phyloP scores from a whole-genome alignment of 2,113 vertebrate genomes.

The Oenanthe melanoleuca region DNA sequence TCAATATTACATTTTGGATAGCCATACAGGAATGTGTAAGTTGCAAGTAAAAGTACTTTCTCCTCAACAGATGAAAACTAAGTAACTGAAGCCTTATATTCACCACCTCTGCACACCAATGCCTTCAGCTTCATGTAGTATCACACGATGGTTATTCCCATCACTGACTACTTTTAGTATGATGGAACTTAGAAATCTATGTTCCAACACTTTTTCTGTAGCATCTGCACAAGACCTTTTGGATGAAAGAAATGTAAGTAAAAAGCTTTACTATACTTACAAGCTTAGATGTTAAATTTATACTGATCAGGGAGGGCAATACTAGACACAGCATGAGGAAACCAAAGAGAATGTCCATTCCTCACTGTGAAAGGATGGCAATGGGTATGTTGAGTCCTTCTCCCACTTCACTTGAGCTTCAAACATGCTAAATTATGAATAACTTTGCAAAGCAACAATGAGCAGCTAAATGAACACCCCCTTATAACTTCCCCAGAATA shows the following conservation, averaged over 20 bases:
- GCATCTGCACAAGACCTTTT: background rate
- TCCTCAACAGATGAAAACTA: background rate
- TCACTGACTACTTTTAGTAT: background rate
- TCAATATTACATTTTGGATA: background rate
- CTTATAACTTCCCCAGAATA: background rate
- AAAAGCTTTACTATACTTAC: background rate
- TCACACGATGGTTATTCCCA: background rate
- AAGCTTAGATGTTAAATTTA: background rate
- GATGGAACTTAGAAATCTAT: background rate
- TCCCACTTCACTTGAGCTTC: background rate
- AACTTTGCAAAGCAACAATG: background rate
- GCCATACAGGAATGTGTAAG: fast-evolving
- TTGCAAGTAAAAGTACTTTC: background rate
- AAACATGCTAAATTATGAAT: background rate
- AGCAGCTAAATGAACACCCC: background rate
- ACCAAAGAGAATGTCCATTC: background rate
- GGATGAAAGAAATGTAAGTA: background rate
- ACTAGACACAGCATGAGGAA: background rate
- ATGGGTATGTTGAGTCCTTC: background rate
- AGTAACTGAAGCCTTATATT: background rate
- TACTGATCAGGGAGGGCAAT: background rate
- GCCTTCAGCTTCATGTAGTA: background rate
- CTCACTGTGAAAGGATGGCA: background rate
- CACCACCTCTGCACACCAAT: background rate
- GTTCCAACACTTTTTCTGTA: background rate